Base-by-base conservation (phyloP, 2,797 vertebrate species). In the Coccyzus lansbergi region DNA sequence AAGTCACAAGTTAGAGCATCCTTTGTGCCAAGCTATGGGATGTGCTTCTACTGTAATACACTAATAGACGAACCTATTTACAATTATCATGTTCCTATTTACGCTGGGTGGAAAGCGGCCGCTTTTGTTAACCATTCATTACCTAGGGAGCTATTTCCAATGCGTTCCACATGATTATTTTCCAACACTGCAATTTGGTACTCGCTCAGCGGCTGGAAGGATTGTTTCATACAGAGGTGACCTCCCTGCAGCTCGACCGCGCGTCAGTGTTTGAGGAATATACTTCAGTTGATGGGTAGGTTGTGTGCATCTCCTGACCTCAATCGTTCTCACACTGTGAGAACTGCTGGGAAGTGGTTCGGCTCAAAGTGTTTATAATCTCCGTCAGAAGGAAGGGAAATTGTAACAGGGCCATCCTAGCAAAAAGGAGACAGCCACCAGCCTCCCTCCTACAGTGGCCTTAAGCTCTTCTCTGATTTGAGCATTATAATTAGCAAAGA, bases 241-340 rank as follows among this genome's bases (percentile, higher is more conserved):
- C 98, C 97, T 98, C 91, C 96, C 97, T 1, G 40, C 96, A 83
- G 86, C 83, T 96, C 74, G 72, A 70, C 97, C 96, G 97, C 64
- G 21, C 96, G 97, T 97, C 98, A 97, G 77, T 22, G 86, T 79
- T 89, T 97, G 98, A 98, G 95, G 94, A 95, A 97, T 97, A 95
- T 96, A 94, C 92, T 87, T 29, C 94, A 93, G 69, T 49, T 97
- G 98, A 97, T 97, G 97, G 97, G 97, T 96, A 95, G 97, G 96
- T 96, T 97, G 97, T 94, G 97, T 94, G 97, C 96, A 97, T 97
- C 96, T 93, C 90, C 92, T 98, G 98, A 98, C 97, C 98, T 97
- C 97, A 94, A 97, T 97, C 82, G 94, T 96, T 97, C 90, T 97
- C 97, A 97, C 56, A 93, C 72, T 34, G 97, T 38, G 96, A 84